Evolutionary conservation across 2,888 invertebrate species (phyloP), one percentile per base, ranked within the genome.

Genomic region (Napeogenes sylphis): DNA sequence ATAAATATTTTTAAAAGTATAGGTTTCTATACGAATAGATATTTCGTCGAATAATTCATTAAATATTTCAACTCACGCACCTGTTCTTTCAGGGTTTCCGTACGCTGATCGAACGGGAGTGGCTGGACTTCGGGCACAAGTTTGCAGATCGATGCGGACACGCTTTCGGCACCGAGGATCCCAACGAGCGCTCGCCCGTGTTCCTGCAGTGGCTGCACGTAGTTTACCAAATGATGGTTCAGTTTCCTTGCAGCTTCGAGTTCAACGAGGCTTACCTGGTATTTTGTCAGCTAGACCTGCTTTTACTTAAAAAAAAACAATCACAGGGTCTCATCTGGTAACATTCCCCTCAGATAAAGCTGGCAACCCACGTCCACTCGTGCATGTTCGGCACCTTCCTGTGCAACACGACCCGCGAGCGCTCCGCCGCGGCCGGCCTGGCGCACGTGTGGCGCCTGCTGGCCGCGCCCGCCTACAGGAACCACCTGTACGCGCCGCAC

Each of bases 151-250:
- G 99, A 58, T 98, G 98, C 83, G 96, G 96, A 0, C 95, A 95
- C 77, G 93, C 93, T 46, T 94, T 95, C 53, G 95, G 95, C 13
- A 92, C 94, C 4, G 97, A 96, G 69, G 98, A 98, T 78, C 92
- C 93, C n/a, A 98, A 98, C 85, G 99, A 99, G 88, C 92, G 98
- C 45, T 98, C 98, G 79, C 99, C 99, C 4, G 97, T 99, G 72
- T 99, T 99, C 91, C 91, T 99, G 66, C 99, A 99, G 87, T 99
- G 98, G 98, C 92, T 99, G 53, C 99, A 99, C 84, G 96, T 98
- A 78, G 96, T 99, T 4, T 96, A 98, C 87, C 99, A 99, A 88
- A 92, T 98, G 70, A 92, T 95, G 77, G 80, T 91, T 65, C 98
- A 98, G 90, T 98, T 95, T 84, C 96, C 97, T 0, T 96, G 96